A percentile compares a stretch with the other conserved stretches of the same genome.
These are phyloP conservation scores for Plebejus anna DNA, from an alignment of 2,888 invertebrate species.

Conservation along the genomic window DNA sequence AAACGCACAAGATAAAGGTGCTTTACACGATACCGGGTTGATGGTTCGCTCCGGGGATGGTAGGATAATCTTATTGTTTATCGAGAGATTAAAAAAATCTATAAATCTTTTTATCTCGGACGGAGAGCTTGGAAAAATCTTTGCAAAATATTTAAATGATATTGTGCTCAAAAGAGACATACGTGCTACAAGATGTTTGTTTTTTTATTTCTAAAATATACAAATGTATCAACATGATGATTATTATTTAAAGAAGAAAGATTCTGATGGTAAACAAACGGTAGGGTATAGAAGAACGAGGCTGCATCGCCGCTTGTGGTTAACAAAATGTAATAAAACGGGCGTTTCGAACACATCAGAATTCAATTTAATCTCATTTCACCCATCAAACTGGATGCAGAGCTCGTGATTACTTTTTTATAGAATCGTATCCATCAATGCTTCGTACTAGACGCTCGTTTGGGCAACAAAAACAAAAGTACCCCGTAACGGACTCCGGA, in stretches of 20 bases:
- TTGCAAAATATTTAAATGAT: not conserved
- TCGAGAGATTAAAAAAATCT: conserved; percentile 13
- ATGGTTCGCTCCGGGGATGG: conserved; percentile 5
- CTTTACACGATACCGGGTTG: conserved; percentile 19
- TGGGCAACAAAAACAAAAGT: conserved; percentile 46
- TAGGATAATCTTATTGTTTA: conserved; percentile 14
- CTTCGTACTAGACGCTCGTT: conserved; percentile 37
- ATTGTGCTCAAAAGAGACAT: not conserved
- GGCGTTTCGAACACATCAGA: conserved; percentile 47
- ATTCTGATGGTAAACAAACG: not conserved
- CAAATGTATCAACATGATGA: too few species aligned
- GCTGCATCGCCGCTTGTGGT: not conserved
- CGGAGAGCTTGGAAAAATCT: not conserved
- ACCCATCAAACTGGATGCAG: conserved; percentile 56
- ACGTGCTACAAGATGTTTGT: not conserved
- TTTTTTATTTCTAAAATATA: not conserved
- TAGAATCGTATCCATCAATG: conserved; percentile 49
- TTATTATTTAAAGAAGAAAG: too few species aligned
- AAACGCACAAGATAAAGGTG: conserved; percentile 27
- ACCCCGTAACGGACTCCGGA: conserved; percentile 55
- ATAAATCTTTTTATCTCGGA: conserved; percentile 15
- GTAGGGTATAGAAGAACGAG: not conserved
- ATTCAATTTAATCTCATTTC: conserved; percentile 73
- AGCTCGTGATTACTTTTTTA: conserved; percentile 73
- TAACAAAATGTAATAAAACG: conserved; percentile 23